phyloP scores from a whole-genome alignment of 2,797 vertebrate genomes.

The Acropternis orthonyx region DNA sequence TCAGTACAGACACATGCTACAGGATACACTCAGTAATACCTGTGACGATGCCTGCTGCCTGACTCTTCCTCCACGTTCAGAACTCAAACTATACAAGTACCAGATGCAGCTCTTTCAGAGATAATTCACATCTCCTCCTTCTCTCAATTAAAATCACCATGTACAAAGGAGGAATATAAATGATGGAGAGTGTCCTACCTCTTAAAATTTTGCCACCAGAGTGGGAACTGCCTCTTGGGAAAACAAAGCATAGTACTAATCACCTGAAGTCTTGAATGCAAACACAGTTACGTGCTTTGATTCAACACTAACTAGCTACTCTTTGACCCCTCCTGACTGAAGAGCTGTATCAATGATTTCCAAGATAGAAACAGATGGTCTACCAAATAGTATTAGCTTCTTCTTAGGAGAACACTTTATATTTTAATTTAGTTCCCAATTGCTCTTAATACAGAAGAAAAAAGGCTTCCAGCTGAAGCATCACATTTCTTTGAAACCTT shows the following conservation, averaged over 20 bases:
- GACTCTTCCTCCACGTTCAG: not conserved
- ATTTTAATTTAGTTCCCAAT: conserved; percentile 39
- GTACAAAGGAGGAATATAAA: not conserved
- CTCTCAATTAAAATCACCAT: not conserved
- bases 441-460: not conserved
- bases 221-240: not conserved
- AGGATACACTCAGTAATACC: not conserved
- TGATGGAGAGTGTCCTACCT: not conserved
- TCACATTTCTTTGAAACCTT: conserved; percentile 26
- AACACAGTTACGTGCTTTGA: not conserved
- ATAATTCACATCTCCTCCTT: not conserved
- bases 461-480: conserved; percentile 29
- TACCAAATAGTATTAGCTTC: conserved; percentile 7
- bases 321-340: not conserved
- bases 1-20: not conserved
- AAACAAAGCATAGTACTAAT: not conserved
- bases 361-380: conserved; percentile 7
- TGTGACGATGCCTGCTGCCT: not conserved
- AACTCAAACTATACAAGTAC: not conserved
- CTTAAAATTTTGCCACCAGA: not conserved
- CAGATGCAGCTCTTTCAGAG: not conserved
- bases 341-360: conserved; percentile 3
- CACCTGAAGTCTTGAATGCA: not conserved
- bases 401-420: not conserved
- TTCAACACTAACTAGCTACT: not conserved